Conservation (phyloP, 2,113 vertebrate genomes). For the Chinchilla lanigera region DNA sequence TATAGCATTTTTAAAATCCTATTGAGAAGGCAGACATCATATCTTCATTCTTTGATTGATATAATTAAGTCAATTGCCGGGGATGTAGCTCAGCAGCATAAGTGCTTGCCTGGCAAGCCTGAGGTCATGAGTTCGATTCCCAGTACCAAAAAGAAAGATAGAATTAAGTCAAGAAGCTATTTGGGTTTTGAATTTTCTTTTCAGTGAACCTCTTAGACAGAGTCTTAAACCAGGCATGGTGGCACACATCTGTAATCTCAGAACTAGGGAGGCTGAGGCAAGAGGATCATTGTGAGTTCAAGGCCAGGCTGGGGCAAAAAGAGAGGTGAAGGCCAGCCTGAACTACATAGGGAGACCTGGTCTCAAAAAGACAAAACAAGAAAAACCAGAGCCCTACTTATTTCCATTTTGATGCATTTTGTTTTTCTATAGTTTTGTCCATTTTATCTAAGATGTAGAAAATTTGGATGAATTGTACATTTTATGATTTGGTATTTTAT, state of each 20-base stretch:
- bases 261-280: no score
- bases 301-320: no score
- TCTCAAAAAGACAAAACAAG: no score
- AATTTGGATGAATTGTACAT: background rate
- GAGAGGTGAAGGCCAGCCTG: no score
- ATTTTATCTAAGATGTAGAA: conserved; percentile 1
- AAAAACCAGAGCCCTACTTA: background rate
- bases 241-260: no score
- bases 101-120: no score
- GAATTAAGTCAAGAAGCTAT: background rate
- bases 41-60: background rate
- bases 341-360: no score
- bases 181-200: background rate
- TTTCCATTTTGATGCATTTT: background rate
- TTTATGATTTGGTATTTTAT: background rate
- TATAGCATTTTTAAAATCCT: background rate
- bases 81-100: no score
- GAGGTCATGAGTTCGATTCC: no score
- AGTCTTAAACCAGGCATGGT: background rate
- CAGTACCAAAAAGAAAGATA: no score
- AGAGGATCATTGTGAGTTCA: no score
- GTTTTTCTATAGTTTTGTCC: background rate
- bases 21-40: background rate
- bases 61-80: background rate
- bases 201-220: background rate